Percentiles rank a stretch among this genome's conserved stretches.
Evolutionary conservation across 2,888 invertebrate species (phyloP).

Genomic region (Eudemis profundana): DNA sequence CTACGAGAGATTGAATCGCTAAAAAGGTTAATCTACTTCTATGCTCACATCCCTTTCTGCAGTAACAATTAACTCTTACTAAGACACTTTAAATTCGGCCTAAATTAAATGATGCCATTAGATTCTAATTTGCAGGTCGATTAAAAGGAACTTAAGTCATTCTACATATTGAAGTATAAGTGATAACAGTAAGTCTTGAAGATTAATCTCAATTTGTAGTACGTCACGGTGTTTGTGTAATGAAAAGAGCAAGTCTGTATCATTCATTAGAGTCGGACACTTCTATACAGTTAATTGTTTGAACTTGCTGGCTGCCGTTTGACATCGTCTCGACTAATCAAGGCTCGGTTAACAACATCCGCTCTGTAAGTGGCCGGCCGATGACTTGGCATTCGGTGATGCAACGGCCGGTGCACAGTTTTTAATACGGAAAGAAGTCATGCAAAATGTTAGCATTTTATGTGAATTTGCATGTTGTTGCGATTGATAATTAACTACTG

Average conservation of each 20-base stretch:
- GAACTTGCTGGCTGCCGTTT: constrained; percentile 81
- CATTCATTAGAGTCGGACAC: constrained; percentile 84
- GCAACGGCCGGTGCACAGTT: constrained; percentile 66
- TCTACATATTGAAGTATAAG: constrained; percentile 38
- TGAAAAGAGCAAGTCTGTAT: constrained; percentile 79
- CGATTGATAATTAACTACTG: too few species aligned
- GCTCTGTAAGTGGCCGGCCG: constrained; percentile 77
- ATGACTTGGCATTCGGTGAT: constrained; percentile 80
- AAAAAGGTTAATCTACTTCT: constrained; percentile 64
- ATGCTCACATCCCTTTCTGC: constrained; percentile 57
- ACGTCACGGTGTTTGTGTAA: constrained; percentile 83
- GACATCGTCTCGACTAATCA: constrained; percentile 83
- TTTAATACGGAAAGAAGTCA: constrained; percentile 34
- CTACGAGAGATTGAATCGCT: constrained; percentile 62
- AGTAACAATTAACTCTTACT: constrained; percentile 48
- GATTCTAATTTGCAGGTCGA: neutral
- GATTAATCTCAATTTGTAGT: constrained; percentile 83
- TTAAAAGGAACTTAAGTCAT: constrained; percentile 37
- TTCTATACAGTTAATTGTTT: constrained; percentile 84
- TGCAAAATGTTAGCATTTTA: constrained; percentile 27
- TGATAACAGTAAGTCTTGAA: constrained; percentile 64
- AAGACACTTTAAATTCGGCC: neutral
- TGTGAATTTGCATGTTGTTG: constrained; percentile 41
- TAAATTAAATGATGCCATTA: neutral
- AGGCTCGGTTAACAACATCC: constrained; percentile 83